Percentiles rank a stretch among this genome's conserved stretches.
These are phyloP conservation scores for Platycheirus albimanus DNA, from an alignment of 2,888 invertebrate genomes.

Conservation along the genomic window DNA sequence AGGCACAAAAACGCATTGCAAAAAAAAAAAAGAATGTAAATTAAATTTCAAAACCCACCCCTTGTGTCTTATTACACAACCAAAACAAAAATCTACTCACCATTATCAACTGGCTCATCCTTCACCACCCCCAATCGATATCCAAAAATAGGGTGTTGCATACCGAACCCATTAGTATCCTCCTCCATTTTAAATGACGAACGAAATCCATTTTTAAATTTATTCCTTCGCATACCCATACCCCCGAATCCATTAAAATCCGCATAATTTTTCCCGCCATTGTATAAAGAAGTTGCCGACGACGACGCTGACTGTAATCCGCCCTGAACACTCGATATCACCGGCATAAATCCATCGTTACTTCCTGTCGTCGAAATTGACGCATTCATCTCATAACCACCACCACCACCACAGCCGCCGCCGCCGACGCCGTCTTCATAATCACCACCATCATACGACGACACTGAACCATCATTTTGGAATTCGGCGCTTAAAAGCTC, in stretches of 20 bases:
- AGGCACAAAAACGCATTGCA: no score
- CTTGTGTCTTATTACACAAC: neutral
- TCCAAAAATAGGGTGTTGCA: constrained; percentile 81
- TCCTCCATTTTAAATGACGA: constrained; percentile 55
- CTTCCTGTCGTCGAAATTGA: constrained; percentile 44
- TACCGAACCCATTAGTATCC: constrained; percentile 75
- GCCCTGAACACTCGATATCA: constrained; percentile 70
- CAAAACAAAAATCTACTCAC: constrained; percentile 74
- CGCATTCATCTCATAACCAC: constrained; percentile 64
- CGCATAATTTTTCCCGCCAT: constrained; percentile 38
- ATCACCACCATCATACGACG: constrained; percentile 69
- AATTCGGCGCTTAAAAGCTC: constrained; percentile 77
- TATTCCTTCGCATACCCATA: constrained; percentile 33
- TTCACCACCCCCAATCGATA: constrained; percentile 80
- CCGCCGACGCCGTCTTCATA: constrained; percentile 58
- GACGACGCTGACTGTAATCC: constrained; percentile 17
- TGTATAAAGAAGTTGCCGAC: constrained; percentile 5
- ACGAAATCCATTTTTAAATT: constrained; percentile 65
- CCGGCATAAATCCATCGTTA: constrained; percentile 58
- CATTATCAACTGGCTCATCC: constrained; percentile 80
- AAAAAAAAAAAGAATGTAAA: no score
- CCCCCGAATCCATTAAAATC: constrained; percentile 54
- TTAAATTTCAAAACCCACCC: neutral
- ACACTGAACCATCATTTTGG: constrained; percentile 70
- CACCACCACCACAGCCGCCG: no score